Evolutionary conservation across 2,888 invertebrate genomes (phyloP), one percentile per base, ranked within the genome.

Genomic region (Peribatodes rhomboidaria): DNA sequence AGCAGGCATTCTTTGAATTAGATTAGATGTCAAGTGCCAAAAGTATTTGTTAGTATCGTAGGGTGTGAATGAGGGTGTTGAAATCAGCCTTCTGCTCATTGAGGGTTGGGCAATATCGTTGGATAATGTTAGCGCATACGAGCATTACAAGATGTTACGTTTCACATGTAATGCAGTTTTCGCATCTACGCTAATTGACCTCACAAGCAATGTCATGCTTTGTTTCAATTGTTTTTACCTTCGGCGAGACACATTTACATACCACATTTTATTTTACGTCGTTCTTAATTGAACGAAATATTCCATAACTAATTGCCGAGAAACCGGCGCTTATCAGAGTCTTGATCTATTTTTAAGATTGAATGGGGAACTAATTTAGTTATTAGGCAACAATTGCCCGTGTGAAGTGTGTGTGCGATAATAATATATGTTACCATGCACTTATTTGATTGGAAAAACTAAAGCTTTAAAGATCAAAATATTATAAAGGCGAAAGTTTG

Each of bases 61-160:
- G 77, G 85, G 87, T 88, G 87, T 82, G 79, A 89, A 86, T 82
- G 81, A 86, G 42, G 85, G 84, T 90, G 83, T 84, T 64, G 90
- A 84, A 86, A 90, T 86, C 81, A 82, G 65, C 86, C 88, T 90
- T 86, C 83, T 75, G 64, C 56, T 80, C 77, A 78, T 80, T 80
- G 68, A 82, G 84, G 83, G 84, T 87, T 88, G 85, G 82, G 89
- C 85, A 86, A 89, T 80, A 76, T 71, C 67, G 73, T 89, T 90
- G 82, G 76, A 87, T 89, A 88, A 89, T 86, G 78, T 90, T 91
- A 91, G 86, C 84, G 75, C 73, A 47, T 56, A 46, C 53, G 44
- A 31, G 55, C 86, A 77, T 89, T 89, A 88, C 83, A 69, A 68
- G 72, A 59, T 84, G 77, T 90, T 91, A 92, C 85, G 85, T 85